Evolutionary conservation across 1,140 invertebrate species (phyloP), one percentile per base, ranked within the genome.

Genomic region (Formica selysi): DNA sequence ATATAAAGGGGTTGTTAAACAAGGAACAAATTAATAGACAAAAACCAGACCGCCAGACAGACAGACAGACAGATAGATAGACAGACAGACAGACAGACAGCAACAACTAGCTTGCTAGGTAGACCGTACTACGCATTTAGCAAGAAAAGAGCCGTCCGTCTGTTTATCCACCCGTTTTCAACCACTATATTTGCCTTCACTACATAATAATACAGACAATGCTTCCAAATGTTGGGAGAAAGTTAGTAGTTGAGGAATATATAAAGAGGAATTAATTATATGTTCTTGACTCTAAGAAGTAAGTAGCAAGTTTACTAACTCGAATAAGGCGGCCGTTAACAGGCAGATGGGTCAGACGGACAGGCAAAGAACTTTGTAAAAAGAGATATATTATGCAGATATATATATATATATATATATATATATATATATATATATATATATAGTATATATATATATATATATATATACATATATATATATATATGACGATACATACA

Each of bases 51-150:
- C 87, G 76, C 90, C 85, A 87, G 68, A 92, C 87, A 76, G 36
- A 59, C 32, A 79, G 19, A 65, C 54, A 59, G 59, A 73, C 48
- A 76, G 80, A 87, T 74, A 61, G 80, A 90, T 67, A 91, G 85
- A 91, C 84, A 93, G 86, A 93, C 89, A 93, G 90, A 93, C 91
- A 92, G 92, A 93, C 90, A 94, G 91, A 93, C 87, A 95, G 89
- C 90, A 89, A 94, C 86, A 94, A 88, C 92, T 93, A 93, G 93
- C 93, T 95, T 94, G 94, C 93, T 92, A 92, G 89, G 89, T 86
- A 90, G 92, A 92, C 91, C 89, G 90, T 92, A 91, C 91, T 93
- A 91, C 84, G 85, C 73, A 85, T 86, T 90, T 89, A 91, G 76
- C 90, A 80, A 89, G 83, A 90, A 89, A 89, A 64, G 71, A 64